A percentile compares a stretch with the other conserved stretches of the same genome.
phyloP scores from a whole-genome alignment of 2,797 vertebrate species.

The Neoniphon sammara region DNA sequence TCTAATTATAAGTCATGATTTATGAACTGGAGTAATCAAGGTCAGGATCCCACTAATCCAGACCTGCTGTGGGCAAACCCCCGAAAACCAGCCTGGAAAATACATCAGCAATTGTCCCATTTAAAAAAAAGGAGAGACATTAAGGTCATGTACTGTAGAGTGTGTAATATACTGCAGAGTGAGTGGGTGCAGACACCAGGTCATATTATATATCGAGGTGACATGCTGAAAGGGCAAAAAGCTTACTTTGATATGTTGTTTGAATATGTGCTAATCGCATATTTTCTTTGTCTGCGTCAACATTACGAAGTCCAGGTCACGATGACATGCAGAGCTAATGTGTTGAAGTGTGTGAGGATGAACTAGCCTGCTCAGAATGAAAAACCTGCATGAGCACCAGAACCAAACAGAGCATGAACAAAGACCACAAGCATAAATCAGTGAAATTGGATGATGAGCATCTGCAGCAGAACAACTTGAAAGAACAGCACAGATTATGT shows the following conservation, averaged over 20 bases:
- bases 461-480: conserved; percentile 28
- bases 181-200: conserved; percentile 40
- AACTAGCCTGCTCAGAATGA: conserved; percentile 1
- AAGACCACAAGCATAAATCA: conserved; percentile 2
- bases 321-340: conserved; percentile 31
- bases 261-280: conserved; percentile 3
- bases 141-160: conserved; percentile 39
- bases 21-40: conserved; percentile 71
- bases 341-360: conserved; percentile 14
- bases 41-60: conserved; percentile 70
- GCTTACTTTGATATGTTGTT: background rate
- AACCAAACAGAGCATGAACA: conserved; percentile 17
- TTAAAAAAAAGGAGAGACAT: conserved; percentile 39
- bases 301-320: conserved; percentile 7
- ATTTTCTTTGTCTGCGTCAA: background rate
- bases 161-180: conserved; percentile 20
- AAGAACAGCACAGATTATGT: conserved; percentile 26
- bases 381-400: background rate
- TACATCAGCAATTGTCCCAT: conserved; percentile 52
- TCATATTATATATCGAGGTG: conserved; percentile 33
- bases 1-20: conserved; percentile 72
- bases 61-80: conserved; percentile 72
- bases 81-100: conserved; percentile 69
- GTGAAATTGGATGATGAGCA: background rate
- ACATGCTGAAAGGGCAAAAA: conserved; percentile 6